These are phyloP conservation scores for Phlogophora meticulosa DNA, from an alignment of 2,888 invertebrate genomes.

Conservation along the genomic window DNA sequence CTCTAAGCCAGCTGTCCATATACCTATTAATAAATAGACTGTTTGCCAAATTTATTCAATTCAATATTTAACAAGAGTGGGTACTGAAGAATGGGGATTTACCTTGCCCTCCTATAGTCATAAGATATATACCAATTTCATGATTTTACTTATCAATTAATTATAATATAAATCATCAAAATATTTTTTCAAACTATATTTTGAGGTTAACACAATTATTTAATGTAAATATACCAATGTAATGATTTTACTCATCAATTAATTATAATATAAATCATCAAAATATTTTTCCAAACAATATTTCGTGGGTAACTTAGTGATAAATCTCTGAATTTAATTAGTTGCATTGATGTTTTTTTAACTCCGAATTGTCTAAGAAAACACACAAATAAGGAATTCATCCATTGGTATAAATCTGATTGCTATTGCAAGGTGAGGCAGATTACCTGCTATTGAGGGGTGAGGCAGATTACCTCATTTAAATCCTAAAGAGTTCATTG, in stretches of 20 bases:
- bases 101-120: conserved; percentile 26
- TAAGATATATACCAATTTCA: conserved; percentile 38
- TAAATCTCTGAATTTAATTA: conserved; percentile 35
- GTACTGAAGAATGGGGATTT: conserved; percentile 10
- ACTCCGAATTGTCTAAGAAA: not conserved
- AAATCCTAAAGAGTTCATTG: conserved; percentile 56
- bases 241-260: not conserved
- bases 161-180: no score
- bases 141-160: not conserved
- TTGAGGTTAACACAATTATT: no score
- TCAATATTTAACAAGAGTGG: conserved; percentile 14
- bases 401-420: conserved; percentile 35
- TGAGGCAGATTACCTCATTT: conserved; percentile 17
- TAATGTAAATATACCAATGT: no score
- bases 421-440: conserved; percentile 29
- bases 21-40: conserved; percentile 3
- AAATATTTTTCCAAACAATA: not conserved
- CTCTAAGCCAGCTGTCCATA: no score
- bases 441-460: conserved; percentile 3
- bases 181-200: no score
- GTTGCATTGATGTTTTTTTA: no score
- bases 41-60: conserved; percentile 30
- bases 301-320: conserved; percentile 4
- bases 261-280: conserved; percentile 2
- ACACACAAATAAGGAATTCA: not conserved